Evolutionary conservation across 2,113 vertebrate species (phyloP).

Genomic region (Ptilonorhynchus violaceus): DNA sequence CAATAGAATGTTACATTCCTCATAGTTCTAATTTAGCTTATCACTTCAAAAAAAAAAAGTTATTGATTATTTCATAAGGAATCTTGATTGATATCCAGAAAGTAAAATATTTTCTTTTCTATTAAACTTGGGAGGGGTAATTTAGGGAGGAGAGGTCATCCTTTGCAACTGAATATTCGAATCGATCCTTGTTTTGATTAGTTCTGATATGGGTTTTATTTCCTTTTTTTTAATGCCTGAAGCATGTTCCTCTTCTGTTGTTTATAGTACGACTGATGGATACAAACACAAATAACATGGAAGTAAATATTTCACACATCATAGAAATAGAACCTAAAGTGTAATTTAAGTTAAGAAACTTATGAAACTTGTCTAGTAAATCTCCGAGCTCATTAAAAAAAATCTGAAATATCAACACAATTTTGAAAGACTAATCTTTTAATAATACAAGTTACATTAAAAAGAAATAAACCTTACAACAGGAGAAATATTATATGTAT

Average conservation of each 20-base stretch:
- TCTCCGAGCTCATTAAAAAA: neutral
- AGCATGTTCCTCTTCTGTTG: neutral
- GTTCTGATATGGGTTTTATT: neutral
- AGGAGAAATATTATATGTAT: neutral
- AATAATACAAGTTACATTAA: conserved; percentile 25
- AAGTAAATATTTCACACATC: neutral
- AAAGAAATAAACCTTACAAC: conserved; percentile 4
- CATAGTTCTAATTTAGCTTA: neutral
- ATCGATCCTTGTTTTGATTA: neutral
- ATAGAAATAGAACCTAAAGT: neutral
- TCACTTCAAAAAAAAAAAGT: neutral
- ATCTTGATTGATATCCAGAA: neutral
- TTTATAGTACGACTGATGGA: neutral
- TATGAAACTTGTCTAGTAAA: neutral
- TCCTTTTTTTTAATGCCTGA: neutral
- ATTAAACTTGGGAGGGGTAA: neutral
- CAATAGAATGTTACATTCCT: neutral
- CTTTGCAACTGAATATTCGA: neutral
- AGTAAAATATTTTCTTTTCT: neutral
- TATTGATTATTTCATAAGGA: neutral
- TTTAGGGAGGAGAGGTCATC: neutral
- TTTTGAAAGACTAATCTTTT: conserved; percentile 33
- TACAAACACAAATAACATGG: neutral
- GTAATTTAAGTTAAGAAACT: neutral
- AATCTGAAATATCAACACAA: neutral